Evolutionary conservation across 2,113 vertebrate species (phyloP).

Genomic region (Phodopus roborovskii): DNA sequence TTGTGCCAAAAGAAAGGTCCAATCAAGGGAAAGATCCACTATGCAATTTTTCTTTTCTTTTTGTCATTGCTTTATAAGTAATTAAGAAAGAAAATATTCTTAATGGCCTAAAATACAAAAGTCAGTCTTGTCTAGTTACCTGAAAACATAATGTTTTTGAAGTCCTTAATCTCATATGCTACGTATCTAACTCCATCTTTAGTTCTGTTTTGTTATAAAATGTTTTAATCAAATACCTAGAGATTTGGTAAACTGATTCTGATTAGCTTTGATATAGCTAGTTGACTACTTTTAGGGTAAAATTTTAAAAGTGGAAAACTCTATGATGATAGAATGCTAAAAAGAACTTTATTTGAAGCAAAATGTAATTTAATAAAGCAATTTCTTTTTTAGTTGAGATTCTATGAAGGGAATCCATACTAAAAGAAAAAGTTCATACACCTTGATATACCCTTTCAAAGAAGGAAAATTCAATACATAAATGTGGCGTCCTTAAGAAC

Average conservation of each 20-base stretch:
- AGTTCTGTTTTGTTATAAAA: not conserved
- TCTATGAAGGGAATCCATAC: not conserved
- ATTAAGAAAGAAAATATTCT: slow-evolving; percentile 66
- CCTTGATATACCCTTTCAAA: not conserved
- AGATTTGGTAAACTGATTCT: not conserved
- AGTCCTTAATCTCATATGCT: not conserved
- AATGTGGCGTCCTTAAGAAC: not conserved
- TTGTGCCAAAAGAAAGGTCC: slow-evolving; percentile 53
- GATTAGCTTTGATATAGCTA: not conserved
- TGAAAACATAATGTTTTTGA: not conserved
- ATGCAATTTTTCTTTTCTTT: slow-evolving; percentile 29
- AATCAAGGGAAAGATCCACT: slow-evolving; percentile 64
- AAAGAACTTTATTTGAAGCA: not conserved
- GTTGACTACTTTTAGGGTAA: not conserved
- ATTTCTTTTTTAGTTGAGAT: not conserved
- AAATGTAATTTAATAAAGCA: not conserved
- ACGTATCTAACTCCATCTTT: not conserved
- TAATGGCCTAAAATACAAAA: not conserved
- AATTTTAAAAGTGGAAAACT: not conserved
- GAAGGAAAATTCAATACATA: not conserved
- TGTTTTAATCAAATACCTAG: not conserved
- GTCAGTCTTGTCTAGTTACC: not conserved
- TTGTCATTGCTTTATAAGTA: slow-evolving; percentile 61
- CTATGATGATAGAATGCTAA: not conserved
- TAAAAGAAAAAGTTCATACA: not conserved